Evolutionary conservation across 2,888 invertebrate genomes (phyloP), one percentile per base, ranked within the genome.

Genomic region (Scaptomyza tumidula): DNA sequence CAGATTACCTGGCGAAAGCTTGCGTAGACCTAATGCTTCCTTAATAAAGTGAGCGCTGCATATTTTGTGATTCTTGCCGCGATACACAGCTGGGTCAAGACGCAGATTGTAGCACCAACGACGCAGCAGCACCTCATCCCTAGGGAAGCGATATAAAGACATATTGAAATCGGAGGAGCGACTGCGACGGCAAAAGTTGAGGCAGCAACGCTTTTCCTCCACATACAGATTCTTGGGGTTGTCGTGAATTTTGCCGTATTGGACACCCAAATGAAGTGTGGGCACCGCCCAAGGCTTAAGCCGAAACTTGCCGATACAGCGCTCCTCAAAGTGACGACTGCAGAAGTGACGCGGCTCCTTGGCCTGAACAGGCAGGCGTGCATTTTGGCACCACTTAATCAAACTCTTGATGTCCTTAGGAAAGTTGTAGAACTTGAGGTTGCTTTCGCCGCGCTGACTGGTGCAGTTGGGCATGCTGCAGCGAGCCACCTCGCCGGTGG

Each of bases 31-130:
- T 54, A 90, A 53, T 0, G 90, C 90, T 59, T 90, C 90, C 53
- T 89, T 91, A n/a, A 90, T 89, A n/a, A 90, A 90, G 62, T 90
- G 90, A 0, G 88, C 87, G 37, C 91, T 90, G 62, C 90, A 90
- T 66, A 90, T 90, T 77, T 90, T 91, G 52, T 90, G 91, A 73
- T 91, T 91, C 69, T 91, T 91, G 11, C 90, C 90, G 11, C 90
- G 85, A 75, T 90, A 90, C 13, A 89, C 83, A 3, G 78, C 72
- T 1, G 90, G 90, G 75, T 90, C 91, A 4, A 90, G 75, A 6
- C 90, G 84, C 3, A 90, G 69, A 63, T 90, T 90, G 49, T 91
- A 91, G 71, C 90, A 90, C 90, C 90, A 90, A 16, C 90, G 89
- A 6, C 88, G 80, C 11, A 90, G 63, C 0, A 90, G 61, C 0